These are phyloP conservation scores for Misgurnus mizolepis DNA, from an alignment of 2,113 vertebrate genomes.

Conservation along the genomic window DNA sequence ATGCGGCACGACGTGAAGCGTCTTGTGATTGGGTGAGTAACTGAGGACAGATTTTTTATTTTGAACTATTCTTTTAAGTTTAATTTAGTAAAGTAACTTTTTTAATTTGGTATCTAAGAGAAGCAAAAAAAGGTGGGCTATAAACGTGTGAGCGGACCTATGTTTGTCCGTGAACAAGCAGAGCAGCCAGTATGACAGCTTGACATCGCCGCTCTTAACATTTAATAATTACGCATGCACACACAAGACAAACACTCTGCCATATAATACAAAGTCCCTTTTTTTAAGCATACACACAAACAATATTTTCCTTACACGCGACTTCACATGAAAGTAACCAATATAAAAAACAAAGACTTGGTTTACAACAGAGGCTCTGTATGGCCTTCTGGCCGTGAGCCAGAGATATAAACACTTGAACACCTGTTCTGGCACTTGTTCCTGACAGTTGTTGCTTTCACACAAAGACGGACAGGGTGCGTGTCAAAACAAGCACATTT, in stretches of 20 bases:
- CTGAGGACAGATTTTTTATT: no score
- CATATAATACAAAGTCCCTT: no score
- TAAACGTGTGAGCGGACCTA: not conserved
- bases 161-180: not conserved
- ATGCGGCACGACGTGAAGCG: no score
- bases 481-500: not conserved
- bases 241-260: no score
- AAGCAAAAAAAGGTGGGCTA: no score
- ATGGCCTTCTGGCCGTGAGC: conserved; percentile 3
- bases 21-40: no score
- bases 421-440: conserved; percentile 20
- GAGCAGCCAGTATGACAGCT: conserved; percentile 54
- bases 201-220: conserved; percentile 2
- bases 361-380: conserved; percentile 7
- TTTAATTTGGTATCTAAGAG: no score
- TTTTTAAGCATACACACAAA: no score
- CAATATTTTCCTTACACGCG: not conserved
- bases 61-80: no score
- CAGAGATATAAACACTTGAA: not conserved
- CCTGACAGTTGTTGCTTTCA: conserved; percentile 6
- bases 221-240: no score
- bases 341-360: not conserved
- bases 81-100: no score
- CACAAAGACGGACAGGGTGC: not conserved
- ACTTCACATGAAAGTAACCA: conserved; percentile 1